Percentiles rank a stretch among this genome's conserved stretches.
Evolutionary conservation across 2,888 invertebrate species (phyloP).

Genomic region (Mythimna lalbum): DNA sequence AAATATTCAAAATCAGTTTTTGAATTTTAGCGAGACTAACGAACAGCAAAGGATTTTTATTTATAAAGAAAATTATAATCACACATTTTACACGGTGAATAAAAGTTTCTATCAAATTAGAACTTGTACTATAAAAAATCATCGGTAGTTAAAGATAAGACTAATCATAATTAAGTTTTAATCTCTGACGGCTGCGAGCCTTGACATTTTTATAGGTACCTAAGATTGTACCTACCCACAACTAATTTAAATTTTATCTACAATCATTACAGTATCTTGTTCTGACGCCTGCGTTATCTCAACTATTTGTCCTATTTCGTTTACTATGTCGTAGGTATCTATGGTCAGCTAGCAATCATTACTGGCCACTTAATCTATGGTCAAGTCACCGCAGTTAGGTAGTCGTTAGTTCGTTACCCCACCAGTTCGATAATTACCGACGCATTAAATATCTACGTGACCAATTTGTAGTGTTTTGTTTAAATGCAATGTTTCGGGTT

Average conservation of each 20-base stretch:
- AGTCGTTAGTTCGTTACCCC: conserved; percentile 61
- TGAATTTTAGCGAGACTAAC: too few relatives aligned
- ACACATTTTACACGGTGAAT: conserved; percentile 5
- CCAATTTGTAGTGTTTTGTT: conserved; percentile 44
- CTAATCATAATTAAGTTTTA: conserved; percentile 42
- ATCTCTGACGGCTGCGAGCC: conserved; percentile 51
- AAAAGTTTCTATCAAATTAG: conserved; percentile 6
- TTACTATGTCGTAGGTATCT: conserved; percentile 51
- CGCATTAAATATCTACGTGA: conserved; percentile 68
- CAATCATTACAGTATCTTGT: conserved; percentile 73
- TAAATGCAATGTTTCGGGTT: conserved; percentile 45
- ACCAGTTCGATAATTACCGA: conserved; percentile 61
- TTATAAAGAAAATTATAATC: conserved; percentile 2
- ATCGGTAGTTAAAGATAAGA: conserved; percentile 13
- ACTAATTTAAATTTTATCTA: conserved; percentile 55
- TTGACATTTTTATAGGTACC: conserved; percentile 69
- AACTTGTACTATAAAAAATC: not conserved
- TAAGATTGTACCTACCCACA: conserved; percentile 47
- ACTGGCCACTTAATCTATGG: conserved; percentile 56
- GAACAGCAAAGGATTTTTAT: too few relatives aligned
- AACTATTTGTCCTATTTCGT: conserved; percentile 77
- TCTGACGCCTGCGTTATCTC: conserved; percentile 77
- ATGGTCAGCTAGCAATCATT: conserved; percentile 60
- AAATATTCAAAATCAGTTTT: too few relatives aligned
- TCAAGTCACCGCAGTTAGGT: conserved; percentile 45